Base-by-base conservation (phyloP, 2,888 invertebrate species). In the Pandemis corylana region DNA sequence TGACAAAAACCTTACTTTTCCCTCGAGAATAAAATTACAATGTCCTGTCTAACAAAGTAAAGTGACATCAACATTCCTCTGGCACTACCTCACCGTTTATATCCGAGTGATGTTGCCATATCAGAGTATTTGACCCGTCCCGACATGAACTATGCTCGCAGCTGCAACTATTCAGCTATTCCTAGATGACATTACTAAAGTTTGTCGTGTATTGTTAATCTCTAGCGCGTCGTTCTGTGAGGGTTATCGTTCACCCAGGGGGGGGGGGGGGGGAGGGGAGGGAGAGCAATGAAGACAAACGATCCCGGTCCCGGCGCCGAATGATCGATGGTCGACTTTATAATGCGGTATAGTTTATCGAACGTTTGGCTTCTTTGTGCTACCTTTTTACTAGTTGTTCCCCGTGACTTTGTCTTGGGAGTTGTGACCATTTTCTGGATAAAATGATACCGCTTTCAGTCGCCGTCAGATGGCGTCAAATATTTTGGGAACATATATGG, bases 271-370 rank as follows among this genome's bases (percentile, higher is more conserved):
- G 20, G 20, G 20, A n/a, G 13, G 9, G 36, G 65, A 1, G 65
- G 46, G 28, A 10, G 3, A 6, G 49, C 28, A 41, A 67, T 67
- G 67, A 67, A 67, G 67, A 67, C 67, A 53, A 67, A 67, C 67
- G 67, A 67, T 28, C n/a, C 28, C 15, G 7, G 15, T 53, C 2
- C 4, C n/a, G 12, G 28, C 15, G 3, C 64, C 44, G 4, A n/a
- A 20, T 67, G 67, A 67, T 67, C 67, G 53, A 67, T 67, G 15
- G 12, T 4, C 10, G 53, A 41, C 53, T 67, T 67, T 49, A 49
- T 65, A 65, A 49, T 64, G 44, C 20, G 20, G 20, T 64, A 20
- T 64, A 6, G 13, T 9, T 36, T 49, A 6, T 67, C 41, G 9
- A 53, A 53, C 67, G 53, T 51, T 36, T 65, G 49, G 64, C 64